Base-by-base conservation (phyloP, 2,113 vertebrate species). In the Rhipidura dahli region DNA sequence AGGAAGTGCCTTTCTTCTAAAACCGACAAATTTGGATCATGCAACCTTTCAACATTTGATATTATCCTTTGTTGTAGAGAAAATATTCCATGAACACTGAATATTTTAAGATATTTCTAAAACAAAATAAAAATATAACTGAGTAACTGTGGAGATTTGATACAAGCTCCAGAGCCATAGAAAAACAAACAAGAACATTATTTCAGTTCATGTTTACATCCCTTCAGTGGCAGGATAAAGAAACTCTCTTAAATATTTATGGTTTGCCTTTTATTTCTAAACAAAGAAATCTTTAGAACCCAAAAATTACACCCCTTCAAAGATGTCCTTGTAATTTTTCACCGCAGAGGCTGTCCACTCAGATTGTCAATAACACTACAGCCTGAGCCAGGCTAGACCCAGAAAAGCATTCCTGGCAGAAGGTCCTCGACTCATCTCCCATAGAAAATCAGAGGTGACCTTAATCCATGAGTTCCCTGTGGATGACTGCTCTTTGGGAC, bases 1-100 rank as follows among this genome's bases (percentile, higher is more conserved):
- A 77, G 60, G 50, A 94, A 96, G 69, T 49, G 14, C 26, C 80
- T 94, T 93, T 73, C 26, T 87, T 85, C 76, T 78, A 93, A 92
- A 95, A 91, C 49, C 44, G 56, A 91, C 37, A 78, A 64, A 76
- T 94, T 93, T 75, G 37, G 37, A 92, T 90, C 39, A 66, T 39
- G 60, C 60, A 89, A 63, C 9, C 0, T 83, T 93, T 96, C 69
- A 95, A 61, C 13, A 47, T 94, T 89, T 94, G 22, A 79, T 93
- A 20, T 83, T 53, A 63, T 87, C 71, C 57, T 93, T 86, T 83
- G 60, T 70, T 94, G 73, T 79, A 35, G 66, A 68, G 64, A 89
- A 96, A 94, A 90, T 81, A 92, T 65, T 83, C 64, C 22, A 44
- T 44, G 68, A 83, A 70, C 50, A 49, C 13, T 61, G 50, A 78